A percentile compares a stretch with the other conserved stretches of the same genome.
Conservation (phyloP, 2,113 vertebrate genomes). For the Heterocephalus glaber region DNA sequence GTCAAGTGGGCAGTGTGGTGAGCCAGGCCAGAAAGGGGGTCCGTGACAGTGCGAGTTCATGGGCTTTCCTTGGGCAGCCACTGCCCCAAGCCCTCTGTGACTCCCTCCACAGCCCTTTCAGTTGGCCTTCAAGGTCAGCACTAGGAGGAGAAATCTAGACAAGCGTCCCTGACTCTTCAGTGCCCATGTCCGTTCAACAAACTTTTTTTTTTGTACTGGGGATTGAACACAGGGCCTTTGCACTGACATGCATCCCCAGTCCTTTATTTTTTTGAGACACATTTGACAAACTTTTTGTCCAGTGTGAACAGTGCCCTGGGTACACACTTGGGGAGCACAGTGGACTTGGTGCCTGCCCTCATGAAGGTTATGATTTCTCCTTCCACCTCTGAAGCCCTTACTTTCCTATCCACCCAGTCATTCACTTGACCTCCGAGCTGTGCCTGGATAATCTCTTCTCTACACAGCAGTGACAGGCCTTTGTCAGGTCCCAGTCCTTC, state of each 20-base stretch:
- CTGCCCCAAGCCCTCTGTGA: not conserved
- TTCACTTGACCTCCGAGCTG: too few species aligned
- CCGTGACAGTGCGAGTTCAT: not conserved
- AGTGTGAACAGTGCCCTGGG: not conserved
- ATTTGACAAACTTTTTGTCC: not conserved
- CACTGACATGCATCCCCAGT: not conserved
- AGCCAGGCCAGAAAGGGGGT: not conserved
- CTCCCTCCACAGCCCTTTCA: not conserved
- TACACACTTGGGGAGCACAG: not conserved
- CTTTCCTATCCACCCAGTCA: not conserved
- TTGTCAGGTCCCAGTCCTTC: not conserved
- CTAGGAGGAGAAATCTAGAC: not conserved
- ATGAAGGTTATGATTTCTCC: not conserved
- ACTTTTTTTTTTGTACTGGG: not conserved
- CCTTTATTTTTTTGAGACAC: not conserved
- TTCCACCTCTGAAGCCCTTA: not conserved
- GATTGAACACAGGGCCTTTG: not conserved
- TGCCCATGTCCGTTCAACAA: not conserved
- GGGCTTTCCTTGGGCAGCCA: not conserved
- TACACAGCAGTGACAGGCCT: not conserved
- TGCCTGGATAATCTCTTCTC: not conserved
- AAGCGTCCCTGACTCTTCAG: not conserved
- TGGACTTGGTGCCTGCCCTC: not conserved
- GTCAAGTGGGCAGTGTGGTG: not conserved
- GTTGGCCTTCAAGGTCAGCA: not conserved